Base-by-base conservation (phyloP, 2,888 invertebrate species). In the Thymelicus lineola region DNA sequence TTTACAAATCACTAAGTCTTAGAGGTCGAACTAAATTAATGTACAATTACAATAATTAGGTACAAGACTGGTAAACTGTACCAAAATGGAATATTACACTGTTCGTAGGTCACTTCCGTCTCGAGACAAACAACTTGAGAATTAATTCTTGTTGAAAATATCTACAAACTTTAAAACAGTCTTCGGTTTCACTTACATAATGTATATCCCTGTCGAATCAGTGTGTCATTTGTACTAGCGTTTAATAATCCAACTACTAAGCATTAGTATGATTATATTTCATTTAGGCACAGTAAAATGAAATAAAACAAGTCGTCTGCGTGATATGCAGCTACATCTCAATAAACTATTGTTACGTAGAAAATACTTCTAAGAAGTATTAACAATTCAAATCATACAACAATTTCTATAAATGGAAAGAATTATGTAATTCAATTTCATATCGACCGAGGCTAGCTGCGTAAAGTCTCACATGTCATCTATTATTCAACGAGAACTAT, bases 171-270 rank as follows among this genome's bases (percentile, higher is more conserved):
- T 90, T 89, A 84, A 77, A 86, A 88, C 93, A 93, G 93, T 93
- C 93, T 93, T 93, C 89, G 85, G 86, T 89, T 92, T 86, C 86
- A 86, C 92, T 93, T 92, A 93, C 83, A 89, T 85, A 86, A 87
- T 84, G 86, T 88, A 87, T 86, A 77, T 80, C 93, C 93, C 93
- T 93, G 92, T 92, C 84, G 85, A 86, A 85, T 88, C 86, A 88
- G 87, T 87, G 90, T 90, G 81, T 85, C 80, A 82, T 91, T 91
- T 93, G 92, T 93, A 92, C 91, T 91, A 92, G 89, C 86, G 83
- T 86, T 87, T 85, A 86, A 86, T 81, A 82, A 85, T 84, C 78
- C 77, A 82, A 83, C 85, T 87, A 86, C 82, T 75, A 86, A 87
- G 84, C 86, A 82, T 85, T 80, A 72, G 77, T 76, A 79, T 73